Base-by-base conservation (phyloP, 1,140 invertebrate species). In the Papilio polyxenes region DNA sequence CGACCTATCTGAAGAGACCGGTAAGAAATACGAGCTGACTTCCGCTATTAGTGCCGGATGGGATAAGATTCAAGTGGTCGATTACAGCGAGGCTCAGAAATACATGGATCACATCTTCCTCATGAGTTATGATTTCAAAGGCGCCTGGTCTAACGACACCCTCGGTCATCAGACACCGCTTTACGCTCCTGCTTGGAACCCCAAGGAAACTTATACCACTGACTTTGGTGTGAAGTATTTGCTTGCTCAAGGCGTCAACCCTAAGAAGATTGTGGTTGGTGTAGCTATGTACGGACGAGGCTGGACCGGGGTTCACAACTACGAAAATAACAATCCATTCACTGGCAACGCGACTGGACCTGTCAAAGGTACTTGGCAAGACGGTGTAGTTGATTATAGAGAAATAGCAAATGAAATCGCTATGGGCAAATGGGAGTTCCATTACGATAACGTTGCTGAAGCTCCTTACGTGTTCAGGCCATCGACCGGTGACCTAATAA, bases 41-140 rank as follows among this genome's bases (percentile, higher is more conserved):
- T 94, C 93, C 2, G 93, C 93, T 74, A 94, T 94, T 82, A 93
- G 93, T 65, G 87, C 93, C 40, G 93, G 93, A 80, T 94, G 93
- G 93, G 93, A 94, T 80, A 94, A 94, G 82, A 94, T 94, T 53
- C 93, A 94, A 83, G 92, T 94, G 1, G 92, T 94, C 0, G 89
- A 94, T 81, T 94, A 94, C 84, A 90, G 85, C 37, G 92, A 85
- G 37, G 93, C 93, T 5, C 92, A 93, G 72, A 89, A 92, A 65
- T 94, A 93, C 79, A 94, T 94, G 92, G 92, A 94, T 81, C 92
- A 93, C 69, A 94, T 94, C 62, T 94, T 94, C 87, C 84, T 94
- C 56, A 94, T 94, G 93, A 94, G 91, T 79, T 94, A 94, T 83
- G 93, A 94, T 81, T 94, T 94, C 82, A 94, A 94, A 80, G 93